Evolutionary conservation across 2,888 invertebrate species (phyloP).

Genomic region (Tetheella fluctuosa): DNA sequence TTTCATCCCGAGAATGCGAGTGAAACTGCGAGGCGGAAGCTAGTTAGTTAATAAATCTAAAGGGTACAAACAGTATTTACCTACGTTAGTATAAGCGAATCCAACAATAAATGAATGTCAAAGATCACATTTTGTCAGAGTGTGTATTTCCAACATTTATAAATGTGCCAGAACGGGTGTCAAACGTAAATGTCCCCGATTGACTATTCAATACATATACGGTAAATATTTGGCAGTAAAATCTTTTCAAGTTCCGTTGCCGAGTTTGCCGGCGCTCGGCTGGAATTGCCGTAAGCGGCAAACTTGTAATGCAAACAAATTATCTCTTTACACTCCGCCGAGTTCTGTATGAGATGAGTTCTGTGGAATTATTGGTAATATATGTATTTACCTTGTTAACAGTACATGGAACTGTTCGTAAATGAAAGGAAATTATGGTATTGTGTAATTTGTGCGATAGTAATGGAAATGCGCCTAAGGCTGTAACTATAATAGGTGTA

Average conservation of each 20-base stretch:
- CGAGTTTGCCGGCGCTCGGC: neutral
- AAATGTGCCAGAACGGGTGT: neutral
- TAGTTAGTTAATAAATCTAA: too few species aligned
- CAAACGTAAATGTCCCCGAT: neutral
- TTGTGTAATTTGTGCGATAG: neutral
- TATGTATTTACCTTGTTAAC: neutral
- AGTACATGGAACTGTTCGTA: neutral
- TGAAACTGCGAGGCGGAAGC: too few species aligned
- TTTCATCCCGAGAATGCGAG: too few species aligned
- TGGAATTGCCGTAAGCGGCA: conserved; percentile 4
- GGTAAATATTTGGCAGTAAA: neutral
- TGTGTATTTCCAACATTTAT: neutral
- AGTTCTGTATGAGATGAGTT: conserved; percentile 1
- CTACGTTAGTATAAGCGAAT: too few species aligned
- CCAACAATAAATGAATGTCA: neutral
- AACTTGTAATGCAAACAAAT: conserved; percentile 8
- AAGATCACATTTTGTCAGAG: neutral
- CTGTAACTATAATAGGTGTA: too few species aligned
- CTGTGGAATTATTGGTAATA: conserved; percentile 1
- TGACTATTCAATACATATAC: conserved; percentile 8
- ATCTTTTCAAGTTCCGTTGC: conserved; percentile 2
- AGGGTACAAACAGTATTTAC: too few species aligned
- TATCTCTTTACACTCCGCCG: conserved; percentile 3
- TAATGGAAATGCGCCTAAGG: too few species aligned
- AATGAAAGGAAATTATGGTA: neutral